These are phyloP conservation scores for Mythimna pallens DNA, from an alignment of 2,888 invertebrate species.

Conservation along the genomic window DNA sequence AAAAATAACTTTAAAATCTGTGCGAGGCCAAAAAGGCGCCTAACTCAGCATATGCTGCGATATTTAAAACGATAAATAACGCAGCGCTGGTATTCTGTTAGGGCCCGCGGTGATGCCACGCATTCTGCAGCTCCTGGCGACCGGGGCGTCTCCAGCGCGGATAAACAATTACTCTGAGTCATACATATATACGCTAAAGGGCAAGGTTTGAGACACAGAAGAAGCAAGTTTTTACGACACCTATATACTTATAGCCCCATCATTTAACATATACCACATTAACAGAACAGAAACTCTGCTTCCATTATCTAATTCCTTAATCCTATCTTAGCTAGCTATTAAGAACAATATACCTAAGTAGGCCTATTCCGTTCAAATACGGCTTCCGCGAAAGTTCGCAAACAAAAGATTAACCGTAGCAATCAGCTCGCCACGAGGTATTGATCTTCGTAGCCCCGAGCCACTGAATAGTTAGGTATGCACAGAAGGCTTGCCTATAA, in stretches of 20 bases:
- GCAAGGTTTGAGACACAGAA: background rate
- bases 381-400: constrained; percentile 51
- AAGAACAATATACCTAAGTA: constrained; percentile 40
- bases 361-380: constrained; percentile 47
- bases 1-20: too few relatives aligned
- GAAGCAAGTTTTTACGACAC: background rate
- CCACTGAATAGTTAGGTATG: background rate
- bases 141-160: too few relatives aligned
- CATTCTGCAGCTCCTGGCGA: too few relatives aligned
- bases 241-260: background rate
- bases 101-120: too few relatives aligned
- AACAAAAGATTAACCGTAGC: constrained; percentile 65
- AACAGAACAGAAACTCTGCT: constrained; percentile 14
- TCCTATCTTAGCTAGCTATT: constrained; percentile 38
- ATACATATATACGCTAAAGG: too few relatives aligned
- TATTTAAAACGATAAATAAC: too few relatives aligned
- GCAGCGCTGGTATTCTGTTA: too few relatives aligned
- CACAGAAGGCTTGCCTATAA: constrained; percentile 2
- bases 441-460: constrained; percentile 54
- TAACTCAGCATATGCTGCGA: too few relatives aligned
- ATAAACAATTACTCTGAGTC: too few relatives aligned
- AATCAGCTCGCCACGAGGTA: constrained; percentile 59
- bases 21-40: too few relatives aligned
- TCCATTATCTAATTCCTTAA: constrained; percentile 36
- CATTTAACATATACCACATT: constrained; percentile 13